These are phyloP conservation scores for Neocrepidodera transversa DNA, from an alignment of 2,888 invertebrate genomes.

Conservation along the genomic window DNA sequence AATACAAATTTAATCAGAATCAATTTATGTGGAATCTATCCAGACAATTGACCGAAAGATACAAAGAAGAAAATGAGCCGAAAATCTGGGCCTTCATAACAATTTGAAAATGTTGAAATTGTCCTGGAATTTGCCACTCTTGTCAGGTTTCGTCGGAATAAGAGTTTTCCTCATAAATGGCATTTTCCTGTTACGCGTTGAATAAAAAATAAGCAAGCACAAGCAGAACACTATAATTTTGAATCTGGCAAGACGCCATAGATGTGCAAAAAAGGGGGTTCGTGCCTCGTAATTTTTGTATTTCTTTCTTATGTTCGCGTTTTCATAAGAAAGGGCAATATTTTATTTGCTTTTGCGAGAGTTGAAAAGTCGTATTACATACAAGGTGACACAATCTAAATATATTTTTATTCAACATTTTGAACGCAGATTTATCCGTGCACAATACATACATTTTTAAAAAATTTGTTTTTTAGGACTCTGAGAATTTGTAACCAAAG, in stretches of 20 bases:
- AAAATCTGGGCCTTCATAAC: conserved; percentile 22
- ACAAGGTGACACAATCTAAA: too few relatives aligned
- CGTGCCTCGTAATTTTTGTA: conserved; percentile 18
- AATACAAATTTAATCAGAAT: conserved; percentile 6
- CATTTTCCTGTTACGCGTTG: conserved; percentile 31
- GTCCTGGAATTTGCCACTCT: conserved; percentile 20
- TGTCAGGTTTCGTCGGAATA: conserved; percentile 25
- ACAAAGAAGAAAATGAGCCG: conserved; percentile 19
- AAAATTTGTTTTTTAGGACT: too few relatives aligned
- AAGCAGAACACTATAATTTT: conserved; percentile 30
- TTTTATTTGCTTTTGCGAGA: neutral
- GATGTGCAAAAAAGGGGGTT: conserved; percentile 10
- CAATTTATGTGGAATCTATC: conserved; percentile 2
- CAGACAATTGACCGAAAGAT: conserved; percentile 13
- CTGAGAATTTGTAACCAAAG: too few relatives aligned
- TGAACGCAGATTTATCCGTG: too few relatives aligned
- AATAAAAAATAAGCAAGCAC: conserved; percentile 32
- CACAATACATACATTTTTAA: too few relatives aligned
- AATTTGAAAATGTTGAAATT: conserved; percentile 26
- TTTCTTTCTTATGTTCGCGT: conserved; percentile 6
- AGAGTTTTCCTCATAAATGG: conserved; percentile 31
- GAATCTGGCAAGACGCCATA: conserved; percentile 20
- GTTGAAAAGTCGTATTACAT: neutral
- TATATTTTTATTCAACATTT: too few relatives aligned
- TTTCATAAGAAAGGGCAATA: conserved; percentile 1